These are phyloP conservation scores for Alces alces DNA, from an alignment of 2,113 vertebrate genomes.

Conservation along the genomic window DNA sequence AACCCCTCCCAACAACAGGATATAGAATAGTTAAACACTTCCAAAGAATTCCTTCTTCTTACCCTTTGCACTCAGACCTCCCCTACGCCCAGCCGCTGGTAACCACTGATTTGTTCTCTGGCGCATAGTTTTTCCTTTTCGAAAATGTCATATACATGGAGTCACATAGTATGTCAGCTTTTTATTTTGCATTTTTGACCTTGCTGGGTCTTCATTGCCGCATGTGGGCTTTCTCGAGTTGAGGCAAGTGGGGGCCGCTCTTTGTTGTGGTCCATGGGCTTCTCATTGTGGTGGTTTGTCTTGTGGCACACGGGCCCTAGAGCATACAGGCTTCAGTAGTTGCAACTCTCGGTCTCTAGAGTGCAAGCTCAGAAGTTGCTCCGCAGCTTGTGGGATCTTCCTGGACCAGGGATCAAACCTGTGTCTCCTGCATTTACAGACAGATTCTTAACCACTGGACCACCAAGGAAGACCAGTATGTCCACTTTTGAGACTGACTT, in stretches of 20 bases:
- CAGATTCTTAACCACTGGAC: not conserved
- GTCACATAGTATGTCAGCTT: not conserved
- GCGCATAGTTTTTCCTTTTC: not conserved
- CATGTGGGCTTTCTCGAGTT: not conserved
- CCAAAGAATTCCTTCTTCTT: not conserved
- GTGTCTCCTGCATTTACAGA: not conserved
- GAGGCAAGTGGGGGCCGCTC: not conserved
- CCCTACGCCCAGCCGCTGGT: not conserved
- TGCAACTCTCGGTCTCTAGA: not conserved
- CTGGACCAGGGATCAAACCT: not conserved
- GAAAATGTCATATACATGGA: constrained; percentile 3
- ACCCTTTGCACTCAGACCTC: not conserved
- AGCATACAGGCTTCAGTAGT: not conserved
- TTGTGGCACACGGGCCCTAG: not conserved
- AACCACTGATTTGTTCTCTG: not conserved
- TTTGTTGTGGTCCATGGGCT: not conserved
- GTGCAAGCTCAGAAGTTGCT: not conserved
- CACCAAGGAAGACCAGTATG: not conserved
- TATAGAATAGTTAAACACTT: not conserved
- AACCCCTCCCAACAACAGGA: not conserved
- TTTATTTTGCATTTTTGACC: not conserved
- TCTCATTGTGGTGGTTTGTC: not conserved
- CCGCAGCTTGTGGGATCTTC: not conserved
- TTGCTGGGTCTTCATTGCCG: not conserved
- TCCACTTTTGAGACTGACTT: constrained; percentile 18